Percentiles rank a stretch among this genome's conserved stretches.
phyloP scores from a whole-genome alignment of 1,140 invertebrate genomes.

The Caerostris extrusa region DNA sequence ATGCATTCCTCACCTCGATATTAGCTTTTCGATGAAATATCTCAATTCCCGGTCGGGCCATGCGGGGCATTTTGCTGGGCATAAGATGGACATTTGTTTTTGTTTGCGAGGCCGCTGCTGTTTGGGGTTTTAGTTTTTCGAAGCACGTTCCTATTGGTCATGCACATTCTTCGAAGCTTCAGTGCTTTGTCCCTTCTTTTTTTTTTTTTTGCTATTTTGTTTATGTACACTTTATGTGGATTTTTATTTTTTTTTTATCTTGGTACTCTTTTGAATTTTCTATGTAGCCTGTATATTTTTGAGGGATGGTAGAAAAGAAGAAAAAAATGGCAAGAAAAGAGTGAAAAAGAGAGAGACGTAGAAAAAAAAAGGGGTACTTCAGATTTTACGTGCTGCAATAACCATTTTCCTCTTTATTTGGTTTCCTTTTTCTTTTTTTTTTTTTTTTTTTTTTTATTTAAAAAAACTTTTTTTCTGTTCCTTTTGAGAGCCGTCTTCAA shows the following conservation, averaged over 20 bases:
- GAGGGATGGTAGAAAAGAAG: neutral
- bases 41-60: slow-evolving; percentile 63
- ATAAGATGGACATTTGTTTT: slow-evolving; percentile 74
- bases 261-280: slow-evolving; percentile 66
- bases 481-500: slow-evolving; percentile 2
- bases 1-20: slow-evolving; percentile 36
- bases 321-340: slow-evolving; percentile 18
- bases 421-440: slow-evolving; percentile 23
- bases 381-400: slow-evolving; percentile 56
- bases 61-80: slow-evolving; percentile 1
- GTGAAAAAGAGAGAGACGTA: neutral
- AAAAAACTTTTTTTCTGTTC: neutral
- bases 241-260: slow-evolving; percentile 50
- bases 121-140: slow-evolving; percentile 39
- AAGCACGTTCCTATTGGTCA: slow-evolving; percentile 70
- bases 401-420: neutral
- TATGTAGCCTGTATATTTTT: slow-evolving; percentile 56
- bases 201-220: slow-evolving; percentile 58
- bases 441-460: too few relatives aligned
- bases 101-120: slow-evolving; percentile 36
- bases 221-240: slow-evolving; percentile 58
- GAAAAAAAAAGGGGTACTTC: slow-evolving; percentile 24
- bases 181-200: slow-evolving; percentile 23
- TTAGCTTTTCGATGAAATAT: slow-evolving; percentile 72
- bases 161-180: slow-evolving; percentile 34